These are phyloP conservation scores for Tiaroga cobitis DNA, from an alignment of 2,797 vertebrate genomes.

Conservation along the genomic window DNA sequence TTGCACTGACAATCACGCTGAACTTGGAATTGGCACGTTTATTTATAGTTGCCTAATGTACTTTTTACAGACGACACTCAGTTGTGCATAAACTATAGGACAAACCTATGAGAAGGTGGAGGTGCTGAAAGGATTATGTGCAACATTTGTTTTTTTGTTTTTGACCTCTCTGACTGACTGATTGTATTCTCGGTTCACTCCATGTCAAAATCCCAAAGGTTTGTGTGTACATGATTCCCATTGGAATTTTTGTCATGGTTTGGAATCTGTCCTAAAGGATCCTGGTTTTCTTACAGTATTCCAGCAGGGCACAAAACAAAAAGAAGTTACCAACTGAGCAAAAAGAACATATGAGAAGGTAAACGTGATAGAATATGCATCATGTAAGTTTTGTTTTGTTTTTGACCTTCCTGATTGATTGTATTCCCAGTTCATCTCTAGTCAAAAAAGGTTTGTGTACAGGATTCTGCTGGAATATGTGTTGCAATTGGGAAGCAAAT, in stretches of 20 bases:
- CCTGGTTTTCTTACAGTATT: slow-evolving; percentile 6
- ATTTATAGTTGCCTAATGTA: slow-evolving; percentile 16
- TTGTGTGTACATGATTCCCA: slow-evolving; percentile 21
- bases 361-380: slow-evolving; percentile 14
- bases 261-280: slow-evolving; percentile 13
- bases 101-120: neutral
- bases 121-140: slow-evolving; percentile 13
- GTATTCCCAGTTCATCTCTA: slow-evolving; percentile 27
- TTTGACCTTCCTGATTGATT: slow-evolving; percentile 40
- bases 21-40: slow-evolving; percentile 7
- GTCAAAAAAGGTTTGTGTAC: slow-evolving; percentile 6
- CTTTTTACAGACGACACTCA: neutral
- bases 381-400: neutral
- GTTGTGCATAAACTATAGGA: slow-evolving; percentile 10
- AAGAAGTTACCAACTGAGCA: slow-evolving; percentile 23
- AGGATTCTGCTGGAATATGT: neutral
- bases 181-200: slow-evolving; percentile 46
- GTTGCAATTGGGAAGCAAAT: neutral
- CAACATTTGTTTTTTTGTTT: neutral
- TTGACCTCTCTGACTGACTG: slow-evolving; percentile 19
- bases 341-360: slow-evolving; percentile 26
- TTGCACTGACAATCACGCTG: slow-evolving; percentile 77
- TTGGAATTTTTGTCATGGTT: neutral
- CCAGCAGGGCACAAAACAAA: slow-evolving; percentile 12
- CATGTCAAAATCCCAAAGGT: slow-evolving; percentile 21